These are phyloP conservation scores for Drosophila dunni DNA, from an alignment of 1,140 invertebrate species.

Conservation along the genomic window DNA sequence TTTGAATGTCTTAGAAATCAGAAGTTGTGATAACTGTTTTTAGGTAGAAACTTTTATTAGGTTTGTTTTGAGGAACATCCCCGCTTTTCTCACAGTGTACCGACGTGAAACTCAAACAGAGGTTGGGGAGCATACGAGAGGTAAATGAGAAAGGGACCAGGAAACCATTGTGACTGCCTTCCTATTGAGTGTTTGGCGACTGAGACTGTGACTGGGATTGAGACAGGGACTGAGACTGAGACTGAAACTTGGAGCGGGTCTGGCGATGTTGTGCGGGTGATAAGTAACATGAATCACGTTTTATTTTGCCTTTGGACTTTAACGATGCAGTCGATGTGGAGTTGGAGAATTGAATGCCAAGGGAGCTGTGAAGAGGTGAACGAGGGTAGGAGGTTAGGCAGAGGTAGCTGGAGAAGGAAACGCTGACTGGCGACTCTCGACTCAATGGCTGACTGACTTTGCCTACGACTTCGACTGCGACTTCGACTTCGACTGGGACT, in stretches of 20 bases:
- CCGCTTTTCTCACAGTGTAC: too few relatives aligned
- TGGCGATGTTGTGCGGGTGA: conserved; percentile 77
- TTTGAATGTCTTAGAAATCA: too few relatives aligned
- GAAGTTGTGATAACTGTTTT: too few relatives aligned
- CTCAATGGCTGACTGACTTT: conserved; percentile 71
- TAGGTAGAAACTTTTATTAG: too few relatives aligned
- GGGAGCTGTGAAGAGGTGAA: too few relatives aligned
- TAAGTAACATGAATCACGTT: conserved; percentile 83
- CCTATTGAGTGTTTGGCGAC: conserved; percentile 25
- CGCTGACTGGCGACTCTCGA: conserved; percentile 35
- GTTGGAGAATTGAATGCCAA: background rate
- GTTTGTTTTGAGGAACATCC: too few relatives aligned
- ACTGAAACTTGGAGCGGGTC: conserved; percentile 6
- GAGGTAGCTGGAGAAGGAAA: background rate
- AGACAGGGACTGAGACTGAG: background rate
- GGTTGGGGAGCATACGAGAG: background rate
- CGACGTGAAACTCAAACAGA: too few relatives aligned
- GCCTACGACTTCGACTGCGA: conserved; percentile 30
- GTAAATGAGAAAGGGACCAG: conserved; percentile 40
- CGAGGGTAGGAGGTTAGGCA: background rate
- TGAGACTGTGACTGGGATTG: background rate
- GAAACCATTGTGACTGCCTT: conserved; percentile 62
- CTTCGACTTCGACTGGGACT: conserved; percentile 11
- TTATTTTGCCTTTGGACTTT: conserved; percentile 82
- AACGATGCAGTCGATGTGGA: conserved; percentile 66